Percentiles rank a stretch among this genome's conserved stretches.
phyloP scores from a whole-genome alignment of 2,888 invertebrate species.

The Tineola bisselliella region DNA sequence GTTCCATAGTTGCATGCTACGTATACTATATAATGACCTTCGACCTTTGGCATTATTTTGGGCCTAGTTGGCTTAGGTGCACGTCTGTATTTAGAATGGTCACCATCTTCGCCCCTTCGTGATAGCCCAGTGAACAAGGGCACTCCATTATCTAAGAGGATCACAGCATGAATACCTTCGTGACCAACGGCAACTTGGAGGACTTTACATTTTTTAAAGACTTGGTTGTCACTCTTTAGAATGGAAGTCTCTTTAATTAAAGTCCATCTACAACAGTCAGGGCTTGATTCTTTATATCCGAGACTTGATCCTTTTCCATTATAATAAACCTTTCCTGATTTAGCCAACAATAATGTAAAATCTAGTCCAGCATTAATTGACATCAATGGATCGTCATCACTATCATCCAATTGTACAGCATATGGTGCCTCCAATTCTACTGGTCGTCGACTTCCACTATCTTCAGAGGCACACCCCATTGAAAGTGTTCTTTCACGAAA shows the following conservation, averaged over 20 bases:
- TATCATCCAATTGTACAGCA: conserved; percentile 67
- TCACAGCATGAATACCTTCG: conserved; percentile 90
- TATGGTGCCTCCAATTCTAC: conserved; percentile 58
- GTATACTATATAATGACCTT: conserved; percentile 82
- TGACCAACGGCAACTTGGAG: conserved; percentile 84
- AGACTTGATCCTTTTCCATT: conserved; percentile 87
- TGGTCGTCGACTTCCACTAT: conserved; percentile 32
- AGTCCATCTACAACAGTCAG: conserved; percentile 70
- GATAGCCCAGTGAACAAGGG: conserved; percentile 85
- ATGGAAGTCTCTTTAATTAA: conserved; percentile 64
- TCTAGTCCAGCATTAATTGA: conserved; percentile 88
- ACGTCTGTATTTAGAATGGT: conserved; percentile 79
- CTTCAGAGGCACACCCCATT: conserved; percentile 50
- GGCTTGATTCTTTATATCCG: conserved; percentile 77
- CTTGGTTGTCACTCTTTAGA: conserved; percentile 42
- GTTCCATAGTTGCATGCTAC: conserved; percentile 96
- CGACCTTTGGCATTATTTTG: conserved; percentile 87
- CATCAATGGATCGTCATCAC: conserved; percentile 81
- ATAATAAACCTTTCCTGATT: conserved; percentile 88
- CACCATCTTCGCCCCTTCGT: conserved; percentile 93
- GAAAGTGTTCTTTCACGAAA: conserved; percentile 46
- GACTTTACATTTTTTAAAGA: conserved; percentile 44
- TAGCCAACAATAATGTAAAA: conserved; percentile 84
- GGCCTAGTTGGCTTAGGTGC: conserved; percentile 92
- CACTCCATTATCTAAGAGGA: conserved; percentile 92